A percentile compares a stretch with the other conserved stretches of the same genome.
phyloP scores from a whole-genome alignment of 2,113 vertebrate species.

The Xiphorhynchus elegans region DNA sequence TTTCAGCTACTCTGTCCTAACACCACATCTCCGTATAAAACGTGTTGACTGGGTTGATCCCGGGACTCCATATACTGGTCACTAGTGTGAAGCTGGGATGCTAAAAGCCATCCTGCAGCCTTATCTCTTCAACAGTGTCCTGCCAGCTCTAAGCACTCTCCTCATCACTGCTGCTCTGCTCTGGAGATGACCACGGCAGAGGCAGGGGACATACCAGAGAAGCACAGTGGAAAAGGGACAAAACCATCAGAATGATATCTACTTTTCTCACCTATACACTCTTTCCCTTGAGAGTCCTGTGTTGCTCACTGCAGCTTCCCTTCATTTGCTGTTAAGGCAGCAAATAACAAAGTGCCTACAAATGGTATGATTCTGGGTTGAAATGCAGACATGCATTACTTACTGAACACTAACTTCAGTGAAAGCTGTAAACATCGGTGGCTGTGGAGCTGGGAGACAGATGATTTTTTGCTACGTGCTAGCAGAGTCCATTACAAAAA shows the following conservation, averaged over 20 bases:
- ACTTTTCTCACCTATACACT: background rate
- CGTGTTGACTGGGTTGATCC: background rate
- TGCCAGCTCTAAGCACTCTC: background rate
- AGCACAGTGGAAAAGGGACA: background rate
- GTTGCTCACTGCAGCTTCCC: background rate
- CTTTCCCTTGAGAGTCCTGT: background rate
- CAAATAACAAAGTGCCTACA: background rate
- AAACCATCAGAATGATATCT: background rate
- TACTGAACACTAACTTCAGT: background rate
- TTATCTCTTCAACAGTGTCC: background rate
- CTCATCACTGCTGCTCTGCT: background rate
- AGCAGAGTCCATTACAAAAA: conserved; percentile 31
- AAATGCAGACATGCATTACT: background rate
- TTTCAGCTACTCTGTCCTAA: conserved; percentile 48
- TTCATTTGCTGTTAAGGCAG: background rate
- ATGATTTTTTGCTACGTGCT: background rate
- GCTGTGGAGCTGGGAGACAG: conserved; percentile 1
- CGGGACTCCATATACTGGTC: background rate
- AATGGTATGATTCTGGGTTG: background rate
- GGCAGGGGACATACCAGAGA: background rate
- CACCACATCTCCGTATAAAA: background rate
- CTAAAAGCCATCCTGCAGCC: background rate
- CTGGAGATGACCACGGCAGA: background rate
- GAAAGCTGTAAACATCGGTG: background rate
- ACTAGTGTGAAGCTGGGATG: background rate